phyloP scores from a whole-genome alignment of 2,797 vertebrate species.

The Calcarius lapponicus region DNA sequence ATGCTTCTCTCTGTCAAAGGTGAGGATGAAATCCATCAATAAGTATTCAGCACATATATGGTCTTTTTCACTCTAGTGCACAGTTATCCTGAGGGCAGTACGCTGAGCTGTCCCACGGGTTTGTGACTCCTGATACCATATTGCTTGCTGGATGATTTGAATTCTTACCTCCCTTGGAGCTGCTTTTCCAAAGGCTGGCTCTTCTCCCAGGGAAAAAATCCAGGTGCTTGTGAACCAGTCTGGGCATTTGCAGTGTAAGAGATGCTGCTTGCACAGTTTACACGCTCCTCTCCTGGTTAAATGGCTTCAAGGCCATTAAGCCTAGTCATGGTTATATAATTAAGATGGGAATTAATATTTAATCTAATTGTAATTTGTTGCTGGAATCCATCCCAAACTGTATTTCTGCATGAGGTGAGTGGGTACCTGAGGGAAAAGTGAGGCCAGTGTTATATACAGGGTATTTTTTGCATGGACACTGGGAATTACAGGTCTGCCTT shows the following conservation, averaged over 20 bases:
- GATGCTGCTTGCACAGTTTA: neutral
- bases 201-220: neutral
- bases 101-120: accelerated
- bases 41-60: neutral
- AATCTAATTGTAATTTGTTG: constrained; percentile 66
- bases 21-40: neutral
- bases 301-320: constrained; percentile 44
- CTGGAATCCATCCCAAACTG: constrained; percentile 54
- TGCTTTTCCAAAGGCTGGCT: neutral
- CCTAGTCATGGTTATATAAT: constrained; percentile 63
- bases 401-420: neutral
- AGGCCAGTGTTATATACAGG: neutral
- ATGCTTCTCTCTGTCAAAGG: neutral
- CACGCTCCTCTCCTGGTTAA: neutral
- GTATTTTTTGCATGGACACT: neutral
- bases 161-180: neutral
- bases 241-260: neutral
- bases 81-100: neutral
- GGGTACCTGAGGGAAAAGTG: neutral
- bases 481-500: neutral
- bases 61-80: neutral
- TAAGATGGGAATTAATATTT: constrained; percentile 69
- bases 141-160: neutral
- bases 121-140: neutral
- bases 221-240: neutral